Conservation (phyloP, 2,888 invertebrate species). For the Masnerella sp. region DNA sequence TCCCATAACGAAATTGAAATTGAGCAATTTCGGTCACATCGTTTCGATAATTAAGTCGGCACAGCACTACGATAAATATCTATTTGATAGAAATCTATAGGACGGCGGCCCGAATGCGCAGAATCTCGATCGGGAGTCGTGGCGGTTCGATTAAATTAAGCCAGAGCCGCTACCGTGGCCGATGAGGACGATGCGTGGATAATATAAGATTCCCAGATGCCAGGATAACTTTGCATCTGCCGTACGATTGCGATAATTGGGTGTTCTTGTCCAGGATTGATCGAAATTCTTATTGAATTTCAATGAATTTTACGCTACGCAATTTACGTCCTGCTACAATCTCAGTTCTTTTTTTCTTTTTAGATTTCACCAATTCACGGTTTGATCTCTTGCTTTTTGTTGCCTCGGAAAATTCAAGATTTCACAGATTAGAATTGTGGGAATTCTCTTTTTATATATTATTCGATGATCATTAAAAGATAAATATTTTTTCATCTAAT, state of each 20-base stretch:
- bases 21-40: slow-evolving; percentile 48
- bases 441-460: too few species aligned
- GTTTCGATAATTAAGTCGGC: slow-evolving; percentile 65
- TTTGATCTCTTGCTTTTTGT: too few species aligned
- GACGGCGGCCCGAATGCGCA: slow-evolving; percentile 67
- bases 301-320: slow-evolving; percentile 52
- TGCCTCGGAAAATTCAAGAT: too few species aligned
- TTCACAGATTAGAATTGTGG: too few species aligned
- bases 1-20: slow-evolving; percentile 10
- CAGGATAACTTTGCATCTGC: slow-evolving; percentile 75
- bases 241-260: slow-evolving; percentile 75
- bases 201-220: slow-evolving; percentile 70
- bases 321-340: background rate
- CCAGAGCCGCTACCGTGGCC: slow-evolving; percentile 57
- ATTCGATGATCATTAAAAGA: too few species aligned
- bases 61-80: slow-evolving; percentile 64
- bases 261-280: slow-evolving; percentile 64
- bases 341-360: too few species aligned
- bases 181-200: slow-evolving; percentile 62
- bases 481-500: too few species aligned
- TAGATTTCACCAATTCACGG: too few species aligned
- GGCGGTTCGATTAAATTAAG: slow-evolving; percentile 63
- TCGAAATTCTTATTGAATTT: slow-evolving; percentile 66
- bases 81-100: slow-evolving; percentile 68
- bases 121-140: slow-evolving; percentile 53